Percentiles rank a stretch among this genome's conserved stretches.
Conservation (phyloP, 2,888 invertebrate species). For the Patella ulyssiponensis region DNA sequence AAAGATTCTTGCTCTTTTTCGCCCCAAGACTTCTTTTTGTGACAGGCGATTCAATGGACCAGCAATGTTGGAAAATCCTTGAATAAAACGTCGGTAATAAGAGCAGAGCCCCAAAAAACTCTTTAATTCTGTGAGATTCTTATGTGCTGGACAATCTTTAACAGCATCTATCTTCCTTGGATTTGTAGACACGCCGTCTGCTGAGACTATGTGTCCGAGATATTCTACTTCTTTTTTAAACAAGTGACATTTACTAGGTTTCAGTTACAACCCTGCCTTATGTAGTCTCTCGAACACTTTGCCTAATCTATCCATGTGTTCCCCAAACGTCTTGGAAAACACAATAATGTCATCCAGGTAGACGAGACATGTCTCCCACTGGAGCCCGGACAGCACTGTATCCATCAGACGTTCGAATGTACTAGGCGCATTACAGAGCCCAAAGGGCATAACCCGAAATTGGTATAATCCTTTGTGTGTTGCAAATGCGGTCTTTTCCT, state of each 20-base stretch:
- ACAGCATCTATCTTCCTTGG: conserved; percentile 22
- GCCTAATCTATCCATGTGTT: conserved; percentile 23
- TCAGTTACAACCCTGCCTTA: conserved; percentile 42
- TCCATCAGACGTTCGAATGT: neutral
- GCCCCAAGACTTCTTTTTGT: conserved; percentile 30
- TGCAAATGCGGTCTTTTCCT: neutral
- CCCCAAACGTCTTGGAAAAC: conserved; percentile 34
- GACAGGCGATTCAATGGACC: conserved; percentile 23
- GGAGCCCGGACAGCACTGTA: conserved; percentile 29
- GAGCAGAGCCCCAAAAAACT: conserved; percentile 15
- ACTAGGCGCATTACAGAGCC: neutral
- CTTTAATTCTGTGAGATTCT: conserved; percentile 14
- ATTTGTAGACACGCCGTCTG: conserved; percentile 24
- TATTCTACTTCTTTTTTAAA: conserved; percentile 23
- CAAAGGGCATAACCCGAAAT: neutral
- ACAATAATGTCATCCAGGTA: conserved; percentile 48
- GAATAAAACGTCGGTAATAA: neutral
- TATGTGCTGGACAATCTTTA: neutral
- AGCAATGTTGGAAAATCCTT: conserved; percentile 18
- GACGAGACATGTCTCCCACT: conserved; percentile 34
- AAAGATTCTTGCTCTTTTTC: conserved; percentile 33
- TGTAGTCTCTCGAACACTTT: conserved; percentile 17
- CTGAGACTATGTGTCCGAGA: conserved; percentile 28
- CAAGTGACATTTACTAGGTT: conserved; percentile 45
- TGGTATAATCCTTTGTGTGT: neutral